phyloP scores from a whole-genome alignment of 2,113 vertebrate species.

The Poicephalus gulielmi region DNA sequence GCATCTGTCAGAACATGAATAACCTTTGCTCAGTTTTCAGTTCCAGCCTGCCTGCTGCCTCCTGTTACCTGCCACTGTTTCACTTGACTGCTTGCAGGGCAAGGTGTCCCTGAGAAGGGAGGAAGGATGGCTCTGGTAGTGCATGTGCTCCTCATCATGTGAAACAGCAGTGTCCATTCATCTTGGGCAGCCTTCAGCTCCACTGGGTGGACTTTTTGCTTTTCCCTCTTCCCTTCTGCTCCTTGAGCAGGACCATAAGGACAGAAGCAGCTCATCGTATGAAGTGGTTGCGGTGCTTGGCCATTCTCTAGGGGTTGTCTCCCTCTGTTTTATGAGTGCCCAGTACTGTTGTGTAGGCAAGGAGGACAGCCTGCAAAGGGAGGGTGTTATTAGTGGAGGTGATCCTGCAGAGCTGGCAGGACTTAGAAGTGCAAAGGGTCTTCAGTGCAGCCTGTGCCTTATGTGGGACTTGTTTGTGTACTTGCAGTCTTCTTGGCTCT shows the following conservation, averaged over 20 bases:
- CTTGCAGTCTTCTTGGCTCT: background rate
- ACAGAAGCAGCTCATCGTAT: background rate
- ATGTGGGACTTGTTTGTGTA: background rate
- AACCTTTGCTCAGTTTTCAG: background rate
- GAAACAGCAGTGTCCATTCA: background rate
- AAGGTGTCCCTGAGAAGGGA: background rate
- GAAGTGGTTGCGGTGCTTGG: background rate
- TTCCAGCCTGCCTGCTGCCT: background rate
- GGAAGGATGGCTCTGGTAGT: background rate
- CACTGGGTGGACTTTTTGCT: background rate
- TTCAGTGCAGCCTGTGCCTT: background rate
- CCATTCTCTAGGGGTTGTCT: background rate
- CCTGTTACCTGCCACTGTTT: background rate
- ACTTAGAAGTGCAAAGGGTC: background rate
- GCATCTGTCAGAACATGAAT: background rate
- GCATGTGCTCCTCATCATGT: accelerated
- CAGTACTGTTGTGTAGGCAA: background rate
- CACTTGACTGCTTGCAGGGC: background rate
- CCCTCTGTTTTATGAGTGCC: background rate
- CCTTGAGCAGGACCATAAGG: background rate
- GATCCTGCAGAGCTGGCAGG: background rate
- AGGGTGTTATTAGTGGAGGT: background rate
- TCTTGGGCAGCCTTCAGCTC: background rate
- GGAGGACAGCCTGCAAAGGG: background rate
- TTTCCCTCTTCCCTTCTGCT: background rate